Percentiles rank a stretch among this genome's conserved stretches.
These are phyloP conservation scores for Trichechus manatus DNA, from an alignment of 2,113 vertebrate genomes.

Conservation along the genomic window DNA sequence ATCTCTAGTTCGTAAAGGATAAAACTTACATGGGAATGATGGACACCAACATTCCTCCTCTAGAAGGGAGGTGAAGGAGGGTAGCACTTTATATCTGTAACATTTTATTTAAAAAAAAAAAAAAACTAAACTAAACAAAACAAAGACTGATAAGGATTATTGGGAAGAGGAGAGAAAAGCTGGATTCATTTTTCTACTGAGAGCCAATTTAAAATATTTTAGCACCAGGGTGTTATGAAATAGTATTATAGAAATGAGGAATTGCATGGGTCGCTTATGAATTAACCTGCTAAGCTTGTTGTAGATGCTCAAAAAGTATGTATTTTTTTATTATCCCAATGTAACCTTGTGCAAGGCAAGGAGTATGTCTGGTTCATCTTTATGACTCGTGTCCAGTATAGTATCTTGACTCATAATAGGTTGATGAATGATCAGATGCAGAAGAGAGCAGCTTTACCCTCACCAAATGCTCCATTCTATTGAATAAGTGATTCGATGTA, in stretches of 20 bases:
- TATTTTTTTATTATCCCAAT: neutral
- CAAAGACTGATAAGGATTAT: neutral
- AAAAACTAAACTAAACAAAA: neutral
- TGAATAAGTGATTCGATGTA: neutral
- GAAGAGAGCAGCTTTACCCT: neutral
- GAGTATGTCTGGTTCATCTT: neutral
- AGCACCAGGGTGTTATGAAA: neutral
- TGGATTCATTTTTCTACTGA: conserved; percentile 31
- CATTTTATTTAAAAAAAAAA: neutral
- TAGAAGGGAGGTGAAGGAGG: neutral
- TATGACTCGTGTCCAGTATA: neutral
- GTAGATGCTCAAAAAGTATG: neutral
- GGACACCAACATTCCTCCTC: neutral
- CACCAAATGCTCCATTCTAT: neutral
- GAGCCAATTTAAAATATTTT: neutral
- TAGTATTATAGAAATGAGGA: neutral
- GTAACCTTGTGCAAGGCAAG: neutral
- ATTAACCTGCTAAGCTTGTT: neutral
- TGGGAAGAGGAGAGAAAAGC: neutral
- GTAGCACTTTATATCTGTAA: neutral
- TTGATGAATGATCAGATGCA: neutral
- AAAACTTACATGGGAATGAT: neutral
- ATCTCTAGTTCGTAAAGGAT: neutral
- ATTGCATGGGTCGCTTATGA: neutral
- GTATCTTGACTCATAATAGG: neutral